These are phyloP conservation scores for Gallinago jamesoni DNA, from an alignment of 2,113 vertebrate genomes.

Conservation along the genomic window DNA sequence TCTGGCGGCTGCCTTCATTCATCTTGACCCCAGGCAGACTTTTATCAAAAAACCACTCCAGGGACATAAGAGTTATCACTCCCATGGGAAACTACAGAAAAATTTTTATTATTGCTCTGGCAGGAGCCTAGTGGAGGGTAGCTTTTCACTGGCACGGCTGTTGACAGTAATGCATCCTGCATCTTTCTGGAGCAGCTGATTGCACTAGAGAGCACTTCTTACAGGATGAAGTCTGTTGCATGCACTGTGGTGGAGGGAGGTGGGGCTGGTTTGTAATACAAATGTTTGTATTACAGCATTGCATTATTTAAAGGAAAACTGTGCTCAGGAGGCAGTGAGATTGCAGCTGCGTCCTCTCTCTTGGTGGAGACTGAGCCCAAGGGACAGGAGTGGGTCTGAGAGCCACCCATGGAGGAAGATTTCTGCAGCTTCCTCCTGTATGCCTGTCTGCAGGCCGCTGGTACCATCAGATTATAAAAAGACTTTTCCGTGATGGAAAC, in stretches of 20 bases:
- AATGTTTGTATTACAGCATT: neutral
- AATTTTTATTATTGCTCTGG: neutral
- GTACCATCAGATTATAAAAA: neutral
- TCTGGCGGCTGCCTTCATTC: neutral
- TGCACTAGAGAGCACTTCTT: neutral
- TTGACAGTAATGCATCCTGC: neutral
- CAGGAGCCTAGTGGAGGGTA: neutral
- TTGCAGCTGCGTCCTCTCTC: neutral
- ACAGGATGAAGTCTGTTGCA: neutral
- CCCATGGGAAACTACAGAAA: neutral
- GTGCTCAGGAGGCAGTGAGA: neutral
- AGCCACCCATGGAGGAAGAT: neutral
- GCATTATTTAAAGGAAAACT: neutral
- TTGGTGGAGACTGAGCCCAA: rapidly evolving
- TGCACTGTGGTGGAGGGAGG: no score
- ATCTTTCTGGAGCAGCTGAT: neutral
- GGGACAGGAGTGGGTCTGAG: neutral
- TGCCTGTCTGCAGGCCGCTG: neutral
- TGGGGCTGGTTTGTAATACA: neutral
- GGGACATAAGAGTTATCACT: neutral
- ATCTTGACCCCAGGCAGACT: neutral
- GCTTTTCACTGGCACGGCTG: neutral
- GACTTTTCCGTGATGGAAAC: neutral
- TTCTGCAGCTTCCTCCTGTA: neutral
- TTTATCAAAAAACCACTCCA: slow-evolving; percentile 20